phyloP scores from a whole-genome alignment of 2,113 vertebrate species.

The Sebastes fasciatus region DNA sequence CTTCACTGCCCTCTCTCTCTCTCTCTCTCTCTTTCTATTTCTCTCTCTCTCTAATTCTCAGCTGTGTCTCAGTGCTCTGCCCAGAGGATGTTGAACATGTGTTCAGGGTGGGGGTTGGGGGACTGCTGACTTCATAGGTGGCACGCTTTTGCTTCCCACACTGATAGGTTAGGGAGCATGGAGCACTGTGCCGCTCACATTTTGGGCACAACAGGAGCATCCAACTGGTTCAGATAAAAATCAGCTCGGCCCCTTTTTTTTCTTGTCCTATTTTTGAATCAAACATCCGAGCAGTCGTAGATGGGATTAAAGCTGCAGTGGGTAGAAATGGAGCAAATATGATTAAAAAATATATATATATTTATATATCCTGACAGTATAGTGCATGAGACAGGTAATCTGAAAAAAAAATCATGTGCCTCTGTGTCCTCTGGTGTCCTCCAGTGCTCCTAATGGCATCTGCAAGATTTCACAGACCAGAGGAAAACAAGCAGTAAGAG shows the following conservation, averaged over 20 bases:
- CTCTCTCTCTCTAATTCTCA: conserved; percentile 63
- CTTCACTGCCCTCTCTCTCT: conserved; percentile 58
- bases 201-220: not conserved
- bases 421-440: too few relatives aligned
- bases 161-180: conserved; percentile 58
- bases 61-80: conserved; percentile 66
- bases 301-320: conserved; percentile 17
- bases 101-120: conserved; percentile 77
- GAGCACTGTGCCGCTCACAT: conserved; percentile 12
- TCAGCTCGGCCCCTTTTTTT: conserved; percentile 11
- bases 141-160: conserved; percentile 62
- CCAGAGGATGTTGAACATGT: conserved; percentile 81
- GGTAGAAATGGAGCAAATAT: too few relatives aligned
- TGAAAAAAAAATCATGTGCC: too few relatives aligned
- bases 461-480: too few relatives aligned
- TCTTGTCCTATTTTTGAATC: conserved; percentile 18
- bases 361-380: too few relatives aligned
- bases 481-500: too few relatives aligned
- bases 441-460: too few relatives aligned
- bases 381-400: too few relatives aligned
- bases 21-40: conserved; percentile 47
- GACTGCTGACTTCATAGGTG: conserved; percentile 78
- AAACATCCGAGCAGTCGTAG: conserved; percentile 8
- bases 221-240: conserved; percentile 20
- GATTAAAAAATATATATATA: too few relatives aligned